Evolutionary conservation across 1,140 invertebrate species (phyloP), one percentile per base, ranked within the genome.

Genomic region (Neodiprion lecontei): DNA sequence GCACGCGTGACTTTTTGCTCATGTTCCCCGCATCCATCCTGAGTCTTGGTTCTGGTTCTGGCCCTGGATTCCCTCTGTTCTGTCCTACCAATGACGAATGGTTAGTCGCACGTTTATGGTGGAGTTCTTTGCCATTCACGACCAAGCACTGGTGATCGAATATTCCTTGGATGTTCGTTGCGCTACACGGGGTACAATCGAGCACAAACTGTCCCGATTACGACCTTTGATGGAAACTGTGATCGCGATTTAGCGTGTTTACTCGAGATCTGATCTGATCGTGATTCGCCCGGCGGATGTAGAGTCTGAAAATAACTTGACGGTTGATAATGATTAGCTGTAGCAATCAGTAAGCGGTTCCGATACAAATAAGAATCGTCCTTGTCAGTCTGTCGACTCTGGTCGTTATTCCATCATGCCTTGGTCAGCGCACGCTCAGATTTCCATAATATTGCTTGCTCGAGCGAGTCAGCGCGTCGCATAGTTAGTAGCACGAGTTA

Each of bases 361-460:
- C 75, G 79, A 76, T 82, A 81, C 79, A 80, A 81, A 81, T 79
- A 80, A 72, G 71, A 49, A 17, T 76, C 72, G 21, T 75, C 53
- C 53, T 61, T 61, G 53, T 61, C 53, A 12, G 53, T 61, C 53
- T 61, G 53, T 61, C 75, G 61, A 69, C 71, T 74, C 11, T 61
- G 72, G 76, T 79, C 74, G 74, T 80, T 77, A 77, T 69, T 48
- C 72, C 76, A 74, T 77, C 53, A 61, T 61, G 11, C 53, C 74
- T 9, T 21, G 69, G 50, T 69, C 28, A 70, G 23, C 17, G 40
- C 9, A 47, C 12, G 47, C 23, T 72, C 72, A 67, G 71, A 83
- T 83, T 83, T 83, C 81, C 79, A 84, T 83, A 82, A 78, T 80
- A 83, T 79, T 78, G 78, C 72, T 68, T 48, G 69, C 67, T 69